Base-by-base conservation (phyloP, 2,113 vertebrate genomes). In the Genyomyrus donnyi region DNA sequence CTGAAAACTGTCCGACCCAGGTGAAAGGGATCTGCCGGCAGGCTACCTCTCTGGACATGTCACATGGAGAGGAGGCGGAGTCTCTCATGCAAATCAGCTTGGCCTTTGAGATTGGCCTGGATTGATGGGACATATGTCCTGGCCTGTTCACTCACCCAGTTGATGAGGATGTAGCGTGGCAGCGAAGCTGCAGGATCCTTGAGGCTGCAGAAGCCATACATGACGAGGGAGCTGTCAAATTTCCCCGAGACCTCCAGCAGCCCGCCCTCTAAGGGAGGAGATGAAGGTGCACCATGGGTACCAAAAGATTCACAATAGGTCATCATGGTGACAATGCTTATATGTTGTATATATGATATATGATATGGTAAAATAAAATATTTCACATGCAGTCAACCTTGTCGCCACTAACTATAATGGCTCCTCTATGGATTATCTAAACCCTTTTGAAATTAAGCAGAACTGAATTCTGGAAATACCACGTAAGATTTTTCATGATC, bases 141-240 rank as follows among this genome's bases (percentile, higher is more conserved):
- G 49, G 24, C 74, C 58, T 39, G 56, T 48, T 31, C 66, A 90
- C 97, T 96, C 95, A 99, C 98, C 98, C 98, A 99, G 95, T 99
- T 99, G 96, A 99, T 97, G 90, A 99, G 98, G 95, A 99, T 97
- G 87, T 99, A 99, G 95, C 98, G 97, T 2, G 98, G 98, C 93
- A 99, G 96, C 31, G 97, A 95, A 0, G 97, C 96, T 48, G 94
- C 94, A 50, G 97, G 96, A 7, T 99, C 98, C 95, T 98, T 99
- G 94, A 99, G 96, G 35, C 98, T 98, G 96, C 98, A 99, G 96
- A 99, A 99, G 92, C 98, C 98, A 5, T 99, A 99, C 98, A 99
- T 99, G 95, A 99, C 97, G 93, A 96, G 95, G 95, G 96, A 95
- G 93, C 94, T 97, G 95, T 99, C 98, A 88, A 99, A 99, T 93